Base-by-base conservation (phyloP, 1,140 invertebrate genomes). In the Probaryconus sp. region DNA sequence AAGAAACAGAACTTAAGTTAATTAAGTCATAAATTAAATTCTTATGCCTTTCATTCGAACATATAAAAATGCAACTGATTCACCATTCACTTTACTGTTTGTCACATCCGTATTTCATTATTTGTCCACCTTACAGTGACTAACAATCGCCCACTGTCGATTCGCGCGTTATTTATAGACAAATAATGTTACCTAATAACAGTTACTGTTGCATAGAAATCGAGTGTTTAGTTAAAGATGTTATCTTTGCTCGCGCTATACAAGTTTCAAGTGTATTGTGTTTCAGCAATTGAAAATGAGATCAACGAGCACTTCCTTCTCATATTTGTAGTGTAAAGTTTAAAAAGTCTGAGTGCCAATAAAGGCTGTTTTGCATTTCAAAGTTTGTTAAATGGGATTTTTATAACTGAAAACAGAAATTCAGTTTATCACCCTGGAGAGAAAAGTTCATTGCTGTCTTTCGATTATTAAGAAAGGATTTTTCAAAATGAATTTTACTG, bases 131-230 rank as follows among this genome's bases (percentile, higher is more conserved):
- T 45, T 61, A n/a, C n/a, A 53, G 38, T 47, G 26, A 60, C 5
- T 53, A 38, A 61, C 47, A 35, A 53, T 70, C 56, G 42, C 50
- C 56, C 50, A 63, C 67, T 70, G 35, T 21, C 28, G 56, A 55
- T 70, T 56, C 28, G 13, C 28, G 13, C 48, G 33, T 55, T 63
- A 61, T 70, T 70, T 48, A 56, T 55, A 55, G 67, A 70, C 50
- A 70, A 70, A 70, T 63, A 70, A 42, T 31, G 56, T 63, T 63
- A 47, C 43, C 28, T 33, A 68, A 60, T 50, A 28, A 37, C 26
- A 38, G 18, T 35, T 28, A 47, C 31, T 28, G 28, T 56, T 56
- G 53, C 28, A 51, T 21, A 21, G 45, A 14, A 51, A 58, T 53
- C n/a, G n/a, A n/a, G n/a, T 35, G 64, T 51, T 68, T 35, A 31